A percentile compares a stretch with the other conserved stretches of the same genome.
Conservation (phyloP, 2,113 vertebrate species). For the Empidonax traillii region DNA sequence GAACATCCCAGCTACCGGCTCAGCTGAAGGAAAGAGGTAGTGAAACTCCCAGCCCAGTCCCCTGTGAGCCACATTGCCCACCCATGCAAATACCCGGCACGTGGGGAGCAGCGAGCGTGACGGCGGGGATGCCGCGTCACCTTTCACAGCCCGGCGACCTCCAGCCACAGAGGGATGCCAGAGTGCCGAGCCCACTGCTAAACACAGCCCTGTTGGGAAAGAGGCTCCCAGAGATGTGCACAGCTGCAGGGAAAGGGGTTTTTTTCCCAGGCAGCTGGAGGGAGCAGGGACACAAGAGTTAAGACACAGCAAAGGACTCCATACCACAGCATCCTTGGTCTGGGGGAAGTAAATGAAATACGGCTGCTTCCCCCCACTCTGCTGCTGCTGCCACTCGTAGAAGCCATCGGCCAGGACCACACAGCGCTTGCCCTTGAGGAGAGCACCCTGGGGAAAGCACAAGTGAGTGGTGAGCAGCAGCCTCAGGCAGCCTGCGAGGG, state of each 20-base stretch:
- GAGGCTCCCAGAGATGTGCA: not conserved
- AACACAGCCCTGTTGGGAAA: not conserved
- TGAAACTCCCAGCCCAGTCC: not conserved
- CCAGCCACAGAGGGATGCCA: not conserved
- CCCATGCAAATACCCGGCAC: not conserved
- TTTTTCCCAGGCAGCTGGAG: not conserved
- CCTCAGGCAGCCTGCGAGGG: not conserved
- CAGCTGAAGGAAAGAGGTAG: not conserved
- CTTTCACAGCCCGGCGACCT: accelerated
- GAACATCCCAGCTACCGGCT: not conserved
- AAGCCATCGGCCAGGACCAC: slow-evolving; percentile 95
- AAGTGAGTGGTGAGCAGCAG: not conserved
- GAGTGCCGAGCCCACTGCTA: accelerated
- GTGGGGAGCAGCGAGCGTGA: not conserved
- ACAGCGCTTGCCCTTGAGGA: slow-evolving; percentile 89
- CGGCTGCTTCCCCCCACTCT: slow-evolving; percentile 80
- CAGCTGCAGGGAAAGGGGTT: not conserved
- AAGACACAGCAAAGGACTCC: accelerated
- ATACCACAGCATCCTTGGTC: slow-evolving; percentile 38
- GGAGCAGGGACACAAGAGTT: not conserved
- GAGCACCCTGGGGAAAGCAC: slow-evolving; percentile 75
- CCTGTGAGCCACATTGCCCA: not conserved
- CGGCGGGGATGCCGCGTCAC: accelerated
- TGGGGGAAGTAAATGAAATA: slow-evolving; percentile 98
- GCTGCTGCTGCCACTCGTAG: slow-evolving; percentile 89